phyloP scores from a whole-genome alignment of 2,888 invertebrate genomes.

The Drosophila picticornis region DNA sequence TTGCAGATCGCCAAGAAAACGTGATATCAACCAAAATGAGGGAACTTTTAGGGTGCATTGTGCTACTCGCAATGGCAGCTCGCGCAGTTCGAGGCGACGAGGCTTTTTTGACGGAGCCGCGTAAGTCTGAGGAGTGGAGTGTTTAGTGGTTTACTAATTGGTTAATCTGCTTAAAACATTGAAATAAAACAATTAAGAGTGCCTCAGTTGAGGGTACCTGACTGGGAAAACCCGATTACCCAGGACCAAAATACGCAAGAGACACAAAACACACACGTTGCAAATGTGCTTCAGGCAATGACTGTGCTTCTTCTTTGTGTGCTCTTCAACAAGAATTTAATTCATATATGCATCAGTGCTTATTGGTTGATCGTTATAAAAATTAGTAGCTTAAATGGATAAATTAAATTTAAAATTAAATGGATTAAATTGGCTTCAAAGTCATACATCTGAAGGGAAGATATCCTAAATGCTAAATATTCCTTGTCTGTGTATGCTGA shows the following conservation, averaged over 20 bases:
- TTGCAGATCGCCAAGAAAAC: constrained; percentile 3
- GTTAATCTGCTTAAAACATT: not conserved
- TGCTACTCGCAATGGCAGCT: constrained; percentile 39
- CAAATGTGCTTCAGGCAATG: not conserved
- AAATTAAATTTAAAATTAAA: no score
- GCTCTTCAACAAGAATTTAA: not conserved
- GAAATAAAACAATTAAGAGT: not conserved
- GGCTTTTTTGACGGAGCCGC: constrained; percentile 78
- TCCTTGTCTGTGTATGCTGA: not conserved
- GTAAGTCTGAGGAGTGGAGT: constrained; percentile 75
- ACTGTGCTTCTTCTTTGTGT: not conserved
- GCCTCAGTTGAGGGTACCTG: not conserved
- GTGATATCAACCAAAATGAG: constrained; percentile 19
- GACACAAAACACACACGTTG: not conserved
- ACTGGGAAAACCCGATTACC: not conserved
- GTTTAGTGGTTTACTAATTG: not conserved
- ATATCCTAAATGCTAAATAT: not conserved
- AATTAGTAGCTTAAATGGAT: not conserved
- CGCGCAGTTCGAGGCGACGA: constrained; percentile 57
- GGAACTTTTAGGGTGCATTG: constrained; percentile 29
- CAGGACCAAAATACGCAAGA: not conserved
- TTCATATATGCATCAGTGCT: not conserved
- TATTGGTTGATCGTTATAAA: not conserved
- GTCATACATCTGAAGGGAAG: not conserved
- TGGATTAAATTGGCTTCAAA: no score